Evolutionary conservation across 2,888 invertebrate species (phyloP), one percentile per base, ranked within the genome.

Genomic region (Drosophila paracracens): DNA sequence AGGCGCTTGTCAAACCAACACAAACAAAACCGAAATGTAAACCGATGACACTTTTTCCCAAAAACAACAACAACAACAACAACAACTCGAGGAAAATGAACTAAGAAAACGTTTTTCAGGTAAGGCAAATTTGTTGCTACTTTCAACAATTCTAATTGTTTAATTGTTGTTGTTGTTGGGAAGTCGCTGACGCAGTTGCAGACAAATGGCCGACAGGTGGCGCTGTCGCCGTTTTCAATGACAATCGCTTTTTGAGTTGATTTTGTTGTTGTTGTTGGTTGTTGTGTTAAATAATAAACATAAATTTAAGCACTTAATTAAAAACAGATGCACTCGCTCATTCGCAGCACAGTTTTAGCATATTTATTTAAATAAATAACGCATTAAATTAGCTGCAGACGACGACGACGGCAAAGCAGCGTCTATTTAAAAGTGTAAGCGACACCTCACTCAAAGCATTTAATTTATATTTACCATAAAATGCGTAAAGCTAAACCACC

Each of bases 131-230:
- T 82, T 76, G 70, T 63, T 69, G 63, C 58, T 67, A 51, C 62
- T 70, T 69, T 52, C 11, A 43, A 54, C 33, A 43, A 60, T 69
- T 74, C 79, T 80, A 82, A 82, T 82, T 75, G 76, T 74, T 85
- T 81, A 61, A 71, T 78, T 80, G 74, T 79, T 78, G 65, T 21
- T 80, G 74, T 79, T 78, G 65, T 25, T 66, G 69, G 18, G 7
- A n/a, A 69, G 53, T 43, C 65, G 88, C 81, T 89, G 85, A 89
- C 90, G 88, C 76, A 89, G 74, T 85, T 70, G 70, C 66, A 72
- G 83, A 89, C 81, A 85, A 87, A 89, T 85, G 74, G 75, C 60
- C 75, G 86, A 88, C 86, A 87, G 86, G 86, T 87, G 86, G 88
- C 90, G 88, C 86, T 87, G 90, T 86, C 86, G 78, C 73, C 83